Conservation (phyloP, 2,888 invertebrate genomes). For the Apocheima hispidaria region DNA sequence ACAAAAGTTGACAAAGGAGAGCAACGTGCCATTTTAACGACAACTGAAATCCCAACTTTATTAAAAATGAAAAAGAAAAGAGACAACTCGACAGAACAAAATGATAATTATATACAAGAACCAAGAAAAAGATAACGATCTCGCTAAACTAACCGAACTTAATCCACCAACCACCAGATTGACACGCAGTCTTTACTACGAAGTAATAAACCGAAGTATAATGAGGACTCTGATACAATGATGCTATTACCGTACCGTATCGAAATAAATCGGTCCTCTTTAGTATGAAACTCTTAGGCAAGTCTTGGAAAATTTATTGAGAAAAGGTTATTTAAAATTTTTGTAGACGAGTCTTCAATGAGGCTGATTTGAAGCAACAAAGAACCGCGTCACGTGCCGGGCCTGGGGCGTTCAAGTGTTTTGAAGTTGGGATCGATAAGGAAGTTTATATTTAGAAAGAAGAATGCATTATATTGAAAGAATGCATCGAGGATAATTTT, state of each 20-base stretch:
- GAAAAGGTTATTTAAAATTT: constrained; percentile 16
- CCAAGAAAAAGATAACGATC: constrained; percentile 36
- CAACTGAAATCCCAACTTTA: neutral
- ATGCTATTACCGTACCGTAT: constrained; percentile 59
- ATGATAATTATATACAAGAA: constrained; percentile 31
- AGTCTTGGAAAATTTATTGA: neutral
- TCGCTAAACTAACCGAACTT: constrained; percentile 37
- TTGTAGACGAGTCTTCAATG: constrained; percentile 52
- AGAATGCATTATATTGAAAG: neutral
- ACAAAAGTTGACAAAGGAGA: neutral
- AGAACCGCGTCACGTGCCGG: constrained; percentile 44
- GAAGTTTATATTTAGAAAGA: neutral
- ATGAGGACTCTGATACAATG: constrained; percentile 63
- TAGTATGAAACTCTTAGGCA: neutral
- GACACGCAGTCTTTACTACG: constrained; percentile 56
- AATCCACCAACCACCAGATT: constrained; percentile 50
- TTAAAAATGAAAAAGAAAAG: neutral
- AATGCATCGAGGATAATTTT: neutral
- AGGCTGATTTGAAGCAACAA: constrained; percentile 58
- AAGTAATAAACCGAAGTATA: constrained; percentile 59
- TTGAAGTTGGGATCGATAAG: constrained; percentile 28
- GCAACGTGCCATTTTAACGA: neutral
- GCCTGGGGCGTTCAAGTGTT: constrained; percentile 37
- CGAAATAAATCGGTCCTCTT: constrained; percentile 41
- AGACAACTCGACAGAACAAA: constrained; percentile 18